phyloP scores from a whole-genome alignment of 2,797 vertebrate genomes.

The Amphiprion clarkii region DNA sequence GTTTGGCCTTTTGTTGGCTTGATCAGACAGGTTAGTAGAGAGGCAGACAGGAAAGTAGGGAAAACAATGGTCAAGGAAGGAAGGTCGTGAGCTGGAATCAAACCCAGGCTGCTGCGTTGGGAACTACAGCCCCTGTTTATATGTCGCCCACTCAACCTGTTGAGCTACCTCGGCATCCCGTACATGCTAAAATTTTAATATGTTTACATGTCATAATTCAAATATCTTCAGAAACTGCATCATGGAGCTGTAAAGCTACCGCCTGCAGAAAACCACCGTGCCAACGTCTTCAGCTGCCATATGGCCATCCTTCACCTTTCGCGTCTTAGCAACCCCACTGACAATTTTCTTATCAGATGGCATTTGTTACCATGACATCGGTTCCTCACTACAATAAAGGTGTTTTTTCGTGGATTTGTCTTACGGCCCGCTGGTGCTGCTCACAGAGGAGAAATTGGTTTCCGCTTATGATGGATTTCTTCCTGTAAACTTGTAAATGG shows the following conservation, averaged over 20 bases:
- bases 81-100: too few species aligned
- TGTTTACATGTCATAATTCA: neutral
- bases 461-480: slow-evolving; percentile 16
- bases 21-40: too few species aligned
- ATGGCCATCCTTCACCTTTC: neutral
- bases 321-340: neutral
- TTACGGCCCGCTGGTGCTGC: slow-evolving; percentile 28
- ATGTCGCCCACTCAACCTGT: too few species aligned
- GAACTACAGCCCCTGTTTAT: too few species aligned
- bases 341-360: neutral
- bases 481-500: neutral
- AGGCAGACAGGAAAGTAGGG: too few species aligned
- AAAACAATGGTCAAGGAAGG: too few species aligned
- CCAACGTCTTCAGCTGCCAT: neutral
- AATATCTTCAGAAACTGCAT: neutral
- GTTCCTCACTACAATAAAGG: neutral
- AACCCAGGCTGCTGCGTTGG: too few species aligned
- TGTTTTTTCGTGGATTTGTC: slow-evolving; percentile 5
- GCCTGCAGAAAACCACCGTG: neutral
- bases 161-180: too few species aligned
- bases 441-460: slow-evolving; percentile 17
- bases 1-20: too few species aligned
- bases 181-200: neutral
- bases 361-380: neutral
- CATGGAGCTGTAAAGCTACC: neutral